Evolutionary conservation across 2,888 invertebrate genomes (phyloP).

Genomic region (Portevinia maculata): DNA sequence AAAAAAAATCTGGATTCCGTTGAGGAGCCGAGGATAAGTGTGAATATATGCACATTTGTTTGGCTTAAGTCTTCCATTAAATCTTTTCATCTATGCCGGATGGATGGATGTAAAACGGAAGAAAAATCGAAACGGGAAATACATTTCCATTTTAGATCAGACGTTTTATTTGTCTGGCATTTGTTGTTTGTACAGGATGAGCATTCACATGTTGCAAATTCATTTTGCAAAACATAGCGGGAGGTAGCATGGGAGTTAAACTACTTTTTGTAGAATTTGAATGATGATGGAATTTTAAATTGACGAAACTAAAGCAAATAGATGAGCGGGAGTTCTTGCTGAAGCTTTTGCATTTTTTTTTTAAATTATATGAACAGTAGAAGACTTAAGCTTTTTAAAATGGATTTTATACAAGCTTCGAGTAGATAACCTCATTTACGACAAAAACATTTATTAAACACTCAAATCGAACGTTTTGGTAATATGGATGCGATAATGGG

Average conservation of each 20-base stretch:
- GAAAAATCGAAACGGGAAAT: constrained; percentile 58
- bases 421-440: too few relatives aligned
- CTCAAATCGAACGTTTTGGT: too few relatives aligned
- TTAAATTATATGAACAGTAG: neutral
- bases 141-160: constrained; percentile 70
- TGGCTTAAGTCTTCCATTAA: constrained; percentile 70
- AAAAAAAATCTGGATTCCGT: neutral
- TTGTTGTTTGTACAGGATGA: constrained; percentile 56
- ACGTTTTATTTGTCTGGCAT: constrained; percentile 53
- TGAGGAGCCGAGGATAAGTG: constrained; percentile 46
- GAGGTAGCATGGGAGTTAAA: neutral
- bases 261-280: constrained; percentile 41
- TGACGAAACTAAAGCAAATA: constrained; percentile 4
- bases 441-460: too few relatives aligned
- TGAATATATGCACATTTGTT: constrained; percentile 70
- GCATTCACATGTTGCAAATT: constrained; percentile 67
- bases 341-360: constrained; percentile 2
- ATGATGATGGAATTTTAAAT: constrained; percentile 65
- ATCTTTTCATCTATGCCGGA: constrained; percentile 55
- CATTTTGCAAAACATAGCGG: constrained; percentile 36
- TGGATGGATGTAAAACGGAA: constrained; percentile 14
- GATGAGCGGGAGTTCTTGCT: neutral
- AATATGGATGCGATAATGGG: too few relatives aligned
- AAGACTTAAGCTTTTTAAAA: too few relatives aligned
- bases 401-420: too few relatives aligned